Conservation (phyloP, 2,113 vertebrate genomes). For the Pituophis catenifer region DNA sequence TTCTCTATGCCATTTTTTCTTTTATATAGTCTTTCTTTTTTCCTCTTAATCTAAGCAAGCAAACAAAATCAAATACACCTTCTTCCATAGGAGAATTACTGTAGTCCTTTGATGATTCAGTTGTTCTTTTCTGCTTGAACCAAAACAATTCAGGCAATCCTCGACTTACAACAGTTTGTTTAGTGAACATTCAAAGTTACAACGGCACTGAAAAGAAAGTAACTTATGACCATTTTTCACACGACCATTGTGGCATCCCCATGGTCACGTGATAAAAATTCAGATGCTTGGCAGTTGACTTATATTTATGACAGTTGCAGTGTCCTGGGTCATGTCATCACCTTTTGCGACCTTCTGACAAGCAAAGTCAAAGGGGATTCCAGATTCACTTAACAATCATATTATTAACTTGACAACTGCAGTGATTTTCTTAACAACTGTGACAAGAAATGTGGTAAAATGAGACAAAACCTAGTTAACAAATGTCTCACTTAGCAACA, state of each 20-base stretch:
- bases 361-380: background rate
- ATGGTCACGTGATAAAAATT: background rate
- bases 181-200: background rate
- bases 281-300: background rate
- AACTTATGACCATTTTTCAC: background rate
- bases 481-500: background rate
- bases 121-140: background rate
- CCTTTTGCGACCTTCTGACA: background rate
- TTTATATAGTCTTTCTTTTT: background rate
- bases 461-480: background rate
- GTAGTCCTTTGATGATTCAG: background rate
- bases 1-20: background rate
- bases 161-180: background rate
- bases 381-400: background rate
- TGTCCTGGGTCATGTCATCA: background rate
- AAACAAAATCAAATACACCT: background rate
- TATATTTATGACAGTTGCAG: background rate
- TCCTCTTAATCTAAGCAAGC: background rate
- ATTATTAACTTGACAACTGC: no score
- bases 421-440: no score
- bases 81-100: background rate
- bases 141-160: background rate
- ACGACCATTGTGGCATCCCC: background rate
- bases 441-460: background rate
- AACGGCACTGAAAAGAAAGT: background rate